Evolutionary conservation across 2,113 vertebrate genomes (phyloP), one percentile per base, ranked within the genome.

Genomic region (Sinocyclocheilus anshuiensis): DNA sequence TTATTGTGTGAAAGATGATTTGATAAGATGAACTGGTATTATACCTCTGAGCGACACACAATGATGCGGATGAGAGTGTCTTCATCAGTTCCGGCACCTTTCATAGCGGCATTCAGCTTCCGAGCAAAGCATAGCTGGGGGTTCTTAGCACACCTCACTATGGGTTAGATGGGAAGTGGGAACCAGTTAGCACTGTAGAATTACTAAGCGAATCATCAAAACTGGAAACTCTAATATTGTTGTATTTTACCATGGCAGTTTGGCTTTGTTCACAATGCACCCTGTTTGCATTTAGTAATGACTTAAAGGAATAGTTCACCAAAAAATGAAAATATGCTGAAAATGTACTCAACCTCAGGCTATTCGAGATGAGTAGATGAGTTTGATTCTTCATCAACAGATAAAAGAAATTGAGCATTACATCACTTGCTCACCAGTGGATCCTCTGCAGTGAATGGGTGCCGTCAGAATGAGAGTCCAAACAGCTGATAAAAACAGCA

Each of bases 41-140:
- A 65, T 93, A 95, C 98, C 98, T 99, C 97, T 0, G 97, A 94
- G 83, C 97, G 96, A 33, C 96, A 96, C 11, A 98, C 95, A 3
- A 99, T 94, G 91, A 99, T 92, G 20, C 96, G 96, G 72, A 99
- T 97, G 76, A 99, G 94, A 0, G 96, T 96, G 72, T 96, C 94
- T 89, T 99, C 97, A 0, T 98, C 95, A 0, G 97, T 99, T 55
- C 97, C 97, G 1, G 45, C 33, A 6, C 97, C 98, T 87, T 97
- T 96, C 97, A 99, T 97, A 0, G 97, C 94, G 4, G 96, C 91
- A 76, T 99, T 93, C 20, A 99, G 94, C 69, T 95, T 93, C 1
- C 96, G 94, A 10, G 98, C 98, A 0, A 98, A 99, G 90, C 96
- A 99, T 42, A 96, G 95, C 86, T 97, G 96, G 0, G 94, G 96